Conservation (phyloP, 2,888 invertebrate species). For the Margaritifera margaritifera region DNA sequence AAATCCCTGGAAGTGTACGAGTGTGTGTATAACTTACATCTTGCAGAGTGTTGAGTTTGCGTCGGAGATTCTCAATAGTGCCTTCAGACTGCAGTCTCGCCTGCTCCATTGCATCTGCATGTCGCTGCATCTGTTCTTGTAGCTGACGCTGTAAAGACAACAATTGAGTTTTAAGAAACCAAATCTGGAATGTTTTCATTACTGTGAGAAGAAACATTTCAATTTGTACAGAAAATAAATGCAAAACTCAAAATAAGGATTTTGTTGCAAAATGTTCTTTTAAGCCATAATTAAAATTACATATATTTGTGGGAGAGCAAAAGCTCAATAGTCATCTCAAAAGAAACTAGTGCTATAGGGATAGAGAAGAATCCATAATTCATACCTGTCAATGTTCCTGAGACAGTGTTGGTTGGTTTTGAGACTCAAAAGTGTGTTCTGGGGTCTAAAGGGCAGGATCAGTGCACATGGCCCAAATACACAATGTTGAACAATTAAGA, state of each 20-base stretch:
- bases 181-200: not conserved
- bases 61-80: slow-evolving; percentile 59
- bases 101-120: slow-evolving; percentile 61
- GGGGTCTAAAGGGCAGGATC: too few species aligned
- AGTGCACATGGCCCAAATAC: too few species aligned
- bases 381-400: too few species aligned
- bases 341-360: too few species aligned
- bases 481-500: too few species aligned
- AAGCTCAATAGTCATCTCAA: too few species aligned
- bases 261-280: too few species aligned
- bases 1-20: not conserved
- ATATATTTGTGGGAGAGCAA: too few species aligned
- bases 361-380: too few species aligned
- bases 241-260: not conserved
- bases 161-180: not conserved
- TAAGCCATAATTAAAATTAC: too few species aligned
- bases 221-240: not conserved
- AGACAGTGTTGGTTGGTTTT: too few species aligned
- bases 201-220: not conserved
- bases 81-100: slow-evolving; percentile 64
- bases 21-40: slow-evolving; percentile 44
- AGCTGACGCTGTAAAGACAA: slow-evolving; percentile 54
- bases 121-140: slow-evolving; percentile 61
- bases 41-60: slow-evolving; percentile 62
- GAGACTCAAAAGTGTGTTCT: too few species aligned